phyloP scores from a whole-genome alignment of 2,888 invertebrate genomes.

The Bursaphelenchus okinawaensis region DNA sequence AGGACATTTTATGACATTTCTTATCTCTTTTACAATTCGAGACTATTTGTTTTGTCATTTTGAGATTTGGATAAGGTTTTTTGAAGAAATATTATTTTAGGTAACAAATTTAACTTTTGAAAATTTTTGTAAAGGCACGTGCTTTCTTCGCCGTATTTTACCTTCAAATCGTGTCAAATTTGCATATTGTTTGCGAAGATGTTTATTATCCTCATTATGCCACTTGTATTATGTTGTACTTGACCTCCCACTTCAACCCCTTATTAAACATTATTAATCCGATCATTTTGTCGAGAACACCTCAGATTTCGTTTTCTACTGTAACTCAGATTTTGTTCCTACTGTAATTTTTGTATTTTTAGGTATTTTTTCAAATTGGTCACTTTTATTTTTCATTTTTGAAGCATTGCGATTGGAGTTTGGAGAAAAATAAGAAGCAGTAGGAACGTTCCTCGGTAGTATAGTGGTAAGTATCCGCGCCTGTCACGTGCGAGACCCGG shows the following conservation, averaged over 20 bases:
- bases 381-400: too few species aligned
- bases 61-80: neutral
- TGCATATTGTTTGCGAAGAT: too few species aligned
- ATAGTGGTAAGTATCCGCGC: too few species aligned
- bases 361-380: too few species aligned
- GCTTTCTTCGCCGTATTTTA: neutral
- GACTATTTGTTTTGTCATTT: too few species aligned
- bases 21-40: neutral
- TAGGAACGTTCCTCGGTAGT: too few species aligned
- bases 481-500: neutral
- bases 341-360: too few species aligned
- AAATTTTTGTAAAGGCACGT: neutral
- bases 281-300: neutral
- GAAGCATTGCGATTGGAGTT: too few species aligned
- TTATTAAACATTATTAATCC: neutral
- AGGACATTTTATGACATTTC: neutral
- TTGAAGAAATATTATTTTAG: neutral
- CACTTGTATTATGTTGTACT: neutral
- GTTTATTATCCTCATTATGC: neutral
- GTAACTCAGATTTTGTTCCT: too few species aligned
- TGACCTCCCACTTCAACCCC: neutral
- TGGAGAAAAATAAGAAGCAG: too few species aligned
- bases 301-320: neutral
- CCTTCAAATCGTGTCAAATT: neutral
- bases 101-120: neutral